Evolutionary conservation across 2,113 vertebrate genomes (phyloP), one percentile per base, ranked within the genome.

Genomic region (Zapornia atra): DNA sequence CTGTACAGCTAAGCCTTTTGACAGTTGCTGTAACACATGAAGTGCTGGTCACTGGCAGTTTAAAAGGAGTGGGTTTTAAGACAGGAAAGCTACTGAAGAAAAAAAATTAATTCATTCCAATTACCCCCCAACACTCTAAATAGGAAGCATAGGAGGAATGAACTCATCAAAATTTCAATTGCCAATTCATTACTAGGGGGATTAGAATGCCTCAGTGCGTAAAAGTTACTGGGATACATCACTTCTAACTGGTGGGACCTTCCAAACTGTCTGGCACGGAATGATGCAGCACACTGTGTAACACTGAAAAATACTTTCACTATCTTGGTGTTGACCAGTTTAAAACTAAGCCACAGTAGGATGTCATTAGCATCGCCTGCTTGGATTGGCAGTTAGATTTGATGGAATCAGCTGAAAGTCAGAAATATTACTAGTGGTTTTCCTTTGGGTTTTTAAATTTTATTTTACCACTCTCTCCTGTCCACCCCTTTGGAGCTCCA

Each of bases 391-490:
- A 77, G 21, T 59, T 90, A 36, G 61, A 64, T 68, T 70, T 88
- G 61, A 79, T 85, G 83, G 59, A 80, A 79, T 94, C 92, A 92
- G 15, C 53, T 54, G 56, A 72, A 92, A 92, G 51, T 64, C 57
- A 71, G 63, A 87, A 90, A 50, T 89, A 89, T 48, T 25, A 13
- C 28, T 90, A 86, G 42, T 42, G 81, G 63, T 60, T 96, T 83
- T 86, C 33, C 33, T 64, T 44, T 56, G 22, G 6, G 11, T 24
- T 36, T 46, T 57, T 50, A n/a, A 48, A 48, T 2, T 14, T 42
- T 10, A 24, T 40, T 42, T 68, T 16, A 28, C 42, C 42, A 42
- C 42, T 86, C 66, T 70, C 21, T 38, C 38, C 48, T 8, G 8
- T 21, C 48, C 21, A 21, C 21, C 19, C 22, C 5, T 60, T 91